A percentile compares a stretch with the other conserved stretches of the same genome.
phyloP scores from a whole-genome alignment of 2,797 vertebrate genomes.

The Mormyrus proboscirostris region DNA sequence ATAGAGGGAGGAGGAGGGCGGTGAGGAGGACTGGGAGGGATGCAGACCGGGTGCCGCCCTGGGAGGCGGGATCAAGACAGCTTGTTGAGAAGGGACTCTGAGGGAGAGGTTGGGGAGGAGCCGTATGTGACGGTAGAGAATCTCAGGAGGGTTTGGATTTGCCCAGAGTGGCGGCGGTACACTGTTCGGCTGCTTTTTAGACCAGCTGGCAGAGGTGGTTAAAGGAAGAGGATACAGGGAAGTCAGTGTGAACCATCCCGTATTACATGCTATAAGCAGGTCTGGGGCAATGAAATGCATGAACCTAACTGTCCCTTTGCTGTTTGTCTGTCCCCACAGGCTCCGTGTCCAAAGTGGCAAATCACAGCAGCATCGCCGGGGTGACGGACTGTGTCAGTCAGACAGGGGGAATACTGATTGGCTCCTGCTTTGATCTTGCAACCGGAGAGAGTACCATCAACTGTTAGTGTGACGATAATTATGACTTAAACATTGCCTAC shows the following conservation, averaged over 20 bases:
- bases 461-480: constrained; percentile 50
- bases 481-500: background rate
- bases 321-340: constrained; percentile 46
- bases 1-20: background rate
- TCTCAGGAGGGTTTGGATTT: background rate
- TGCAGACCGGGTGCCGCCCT: background rate
- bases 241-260: background rate
- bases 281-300: background rate
- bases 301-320: background rate
- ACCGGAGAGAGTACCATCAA: constrained; percentile 67
- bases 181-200: background rate
- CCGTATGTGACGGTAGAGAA: no score
- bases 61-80: background rate
- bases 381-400: constrained; percentile 72
- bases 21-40: background rate
- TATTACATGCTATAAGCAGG: background rate
- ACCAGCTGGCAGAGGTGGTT: background rate
- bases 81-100: background rate
- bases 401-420: constrained; percentile 64
- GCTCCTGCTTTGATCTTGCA: constrained; percentile 67
- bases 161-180: background rate
- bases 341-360: constrained; percentile 62
- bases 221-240: background rate
- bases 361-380: constrained; percentile 67
- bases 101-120: background rate